A percentile compares a stretch with the other conserved stretches of the same genome.
phyloP scores from a whole-genome alignment of 35 echinoderm and acorn worm genomes.

The Apostichopus japonicus region DNA sequence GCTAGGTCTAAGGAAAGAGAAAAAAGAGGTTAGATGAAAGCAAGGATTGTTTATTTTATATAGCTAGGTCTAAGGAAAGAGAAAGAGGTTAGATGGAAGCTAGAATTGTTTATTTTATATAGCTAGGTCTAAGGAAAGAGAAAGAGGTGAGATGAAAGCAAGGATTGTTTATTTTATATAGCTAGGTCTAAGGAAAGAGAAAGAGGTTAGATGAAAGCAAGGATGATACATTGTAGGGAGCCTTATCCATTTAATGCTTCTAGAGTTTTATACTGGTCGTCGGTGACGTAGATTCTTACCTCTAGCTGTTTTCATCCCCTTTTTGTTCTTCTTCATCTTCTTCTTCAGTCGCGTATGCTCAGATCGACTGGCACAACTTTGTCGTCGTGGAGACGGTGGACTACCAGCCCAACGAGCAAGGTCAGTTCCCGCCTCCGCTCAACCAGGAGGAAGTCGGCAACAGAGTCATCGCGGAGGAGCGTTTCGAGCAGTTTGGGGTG shows the following conservation, averaged over 20 bases:
- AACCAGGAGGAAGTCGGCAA: constrained; percentile 79
- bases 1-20: too few relatives aligned
- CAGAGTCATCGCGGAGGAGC: constrained; percentile 90
- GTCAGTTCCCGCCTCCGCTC: constrained; percentile 86
- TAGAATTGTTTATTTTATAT: too few relatives aligned
- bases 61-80: too few relatives aligned
- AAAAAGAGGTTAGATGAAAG: too few relatives aligned
- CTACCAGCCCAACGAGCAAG: constrained; percentile 87
- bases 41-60: too few relatives aligned
- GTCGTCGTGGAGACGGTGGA: constrained; percentile 98
- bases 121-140: constrained; percentile 82
- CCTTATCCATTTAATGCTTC: too few relatives aligned
- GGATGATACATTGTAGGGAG: too few relatives aligned
- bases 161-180: too few relatives aligned
- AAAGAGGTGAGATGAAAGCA: constrained; percentile 80
- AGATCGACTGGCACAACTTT: constrained; percentile 99
- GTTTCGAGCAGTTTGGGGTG: constrained; percentile 97
- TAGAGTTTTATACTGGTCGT: too few relatives aligned
- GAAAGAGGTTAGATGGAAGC: too few relatives aligned
- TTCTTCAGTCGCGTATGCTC: constrained; percentile 83
- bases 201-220: constrained; percentile 73
- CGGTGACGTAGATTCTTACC: neutral
- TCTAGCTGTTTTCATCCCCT: neutral
- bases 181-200: constrained; percentile 87
- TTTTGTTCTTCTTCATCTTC: neutral